phyloP scores from a whole-genome alignment of 2,888 invertebrate genomes.

The Drosophila mimica region DNA sequence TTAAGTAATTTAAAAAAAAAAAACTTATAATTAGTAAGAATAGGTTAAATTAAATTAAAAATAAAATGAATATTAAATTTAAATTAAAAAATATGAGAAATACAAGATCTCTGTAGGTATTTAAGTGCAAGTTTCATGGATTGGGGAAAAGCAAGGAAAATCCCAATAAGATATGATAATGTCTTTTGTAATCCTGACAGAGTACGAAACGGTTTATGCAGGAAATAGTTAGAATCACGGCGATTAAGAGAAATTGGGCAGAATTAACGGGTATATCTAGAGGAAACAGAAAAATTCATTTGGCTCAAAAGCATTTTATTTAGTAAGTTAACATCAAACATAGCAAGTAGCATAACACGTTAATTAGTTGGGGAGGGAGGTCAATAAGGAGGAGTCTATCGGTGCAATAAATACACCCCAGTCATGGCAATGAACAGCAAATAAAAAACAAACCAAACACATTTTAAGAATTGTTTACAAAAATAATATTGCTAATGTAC shows the following conservation, averaged over 20 bases:
- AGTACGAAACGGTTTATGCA: too few species aligned
- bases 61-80: background rate
- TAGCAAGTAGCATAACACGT: background rate
- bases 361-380: background rate
- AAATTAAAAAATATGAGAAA: background rate
- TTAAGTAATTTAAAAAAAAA: background rate
- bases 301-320: too few species aligned
- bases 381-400: background rate
- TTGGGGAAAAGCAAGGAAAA: background rate
- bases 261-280: too few species aligned
- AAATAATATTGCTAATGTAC: background rate
- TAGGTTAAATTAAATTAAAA: background rate
- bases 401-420: background rate
- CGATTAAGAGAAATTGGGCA: too few species aligned
- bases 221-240: too few species aligned
- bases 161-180: background rate
- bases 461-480: background rate
- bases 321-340: background rate
- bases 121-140: background rate
- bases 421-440: too few species aligned
- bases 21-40: background rate
- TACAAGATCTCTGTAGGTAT: background rate
- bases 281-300: background rate
- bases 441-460: background rate
- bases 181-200: too few species aligned